Evolutionary conservation across 2,113 vertebrate species (phyloP), one percentile per base, ranked within the genome.

Genomic region (Petaurus breviceps): DNA sequence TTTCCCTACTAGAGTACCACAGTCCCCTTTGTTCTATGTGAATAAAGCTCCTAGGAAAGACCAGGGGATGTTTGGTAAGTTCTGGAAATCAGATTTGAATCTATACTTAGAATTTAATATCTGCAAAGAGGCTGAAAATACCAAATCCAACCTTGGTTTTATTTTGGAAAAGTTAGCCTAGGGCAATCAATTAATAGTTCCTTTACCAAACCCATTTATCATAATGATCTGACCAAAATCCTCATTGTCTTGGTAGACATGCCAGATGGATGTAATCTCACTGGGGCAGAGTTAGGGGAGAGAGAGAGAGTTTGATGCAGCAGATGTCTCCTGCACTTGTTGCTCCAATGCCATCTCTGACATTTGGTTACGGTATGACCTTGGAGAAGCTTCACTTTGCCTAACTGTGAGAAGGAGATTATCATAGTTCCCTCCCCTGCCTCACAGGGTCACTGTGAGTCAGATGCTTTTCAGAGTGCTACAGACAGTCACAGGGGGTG

Each of bases 61-160:
- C 94, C 53, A 91, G 49, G 50, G 8, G 43, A 89, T 77, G 37
- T 77, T 19, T 77, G 14, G 16, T 84, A 84, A 84, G 19, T 84
- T 84, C 68, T 2, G 8, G n/a, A 84, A 23, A 43, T 84, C 68
- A 43, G 68, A 84, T 43, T 23, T 84, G n/a, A 43, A 43, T 84
- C 68, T 84, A 43, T 84, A 22, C 47, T 26, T 31, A 90, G 90
- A 90, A 51, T 68, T 68, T 37, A 61, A 31, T 68, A 37, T 68
- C 57, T 37, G 28, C 11, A 90, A 16, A 26, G 24, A 90, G n/a
- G 52, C 23, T 95, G 54, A 91, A 97, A 89, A 96, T 94, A 68
- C 93, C 47, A 54, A 0, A 68, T 95, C 51, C 43, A 95, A 52
- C 51, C n/a, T 94, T 96, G 54, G 10, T 92, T 98, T 97, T 95